Evolutionary conservation across 1,140 invertebrate genomes (phyloP).

Genomic region (Zaprionus vittiger): DNA sequence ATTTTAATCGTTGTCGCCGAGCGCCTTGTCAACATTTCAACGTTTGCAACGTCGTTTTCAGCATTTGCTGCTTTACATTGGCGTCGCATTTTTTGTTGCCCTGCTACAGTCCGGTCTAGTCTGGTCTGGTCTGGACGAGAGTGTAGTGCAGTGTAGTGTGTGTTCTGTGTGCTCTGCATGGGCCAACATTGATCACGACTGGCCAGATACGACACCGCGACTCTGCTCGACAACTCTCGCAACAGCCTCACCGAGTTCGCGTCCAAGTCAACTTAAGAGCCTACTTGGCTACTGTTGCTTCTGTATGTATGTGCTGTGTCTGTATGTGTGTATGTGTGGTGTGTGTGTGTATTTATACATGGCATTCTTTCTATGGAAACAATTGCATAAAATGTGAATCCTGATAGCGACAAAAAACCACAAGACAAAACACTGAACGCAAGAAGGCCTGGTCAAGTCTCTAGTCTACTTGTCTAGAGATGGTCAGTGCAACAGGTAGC

Average conservation of each 20-base stretch:
- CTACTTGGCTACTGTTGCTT: constrained; percentile 59
- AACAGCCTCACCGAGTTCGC: constrained; percentile 20
- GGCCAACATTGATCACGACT: constrained; percentile 76
- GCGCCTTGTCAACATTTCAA: constrained; percentile 74
- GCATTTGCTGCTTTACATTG: constrained; percentile 78
- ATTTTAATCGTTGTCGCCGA: constrained; percentile 82
- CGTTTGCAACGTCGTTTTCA: constrained; percentile 23
- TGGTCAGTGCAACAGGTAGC: neutral
- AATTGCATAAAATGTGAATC: constrained; percentile 82
- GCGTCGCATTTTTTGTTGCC: constrained; percentile 69
- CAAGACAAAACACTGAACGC: constrained; percentile 41
- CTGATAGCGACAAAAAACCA: constrained; percentile 72
- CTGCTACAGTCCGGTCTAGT: constrained; percentile 13
- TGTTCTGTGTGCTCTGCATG: constrained; percentile 29
- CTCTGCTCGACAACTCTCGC: constrained; percentile 32
- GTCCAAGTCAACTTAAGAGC: constrained; percentile 52
- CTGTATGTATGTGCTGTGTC: constrained; percentile 34
- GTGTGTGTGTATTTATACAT: constrained; percentile 63
- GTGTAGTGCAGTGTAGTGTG: neutral
- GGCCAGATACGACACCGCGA: constrained; percentile 59
- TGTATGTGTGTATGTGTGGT: constrained; percentile 21
- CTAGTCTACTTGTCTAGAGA: constrained; percentile 12
- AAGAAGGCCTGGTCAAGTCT: constrained; percentile 1
- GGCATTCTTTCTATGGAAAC: constrained; percentile 81
- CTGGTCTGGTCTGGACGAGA: constrained; percentile 26